A percentile compares a stretch with the other conserved stretches of the same genome.
phyloP scores from a whole-genome alignment of 2,888 invertebrate genomes.

The Heliconius cydno region DNA sequence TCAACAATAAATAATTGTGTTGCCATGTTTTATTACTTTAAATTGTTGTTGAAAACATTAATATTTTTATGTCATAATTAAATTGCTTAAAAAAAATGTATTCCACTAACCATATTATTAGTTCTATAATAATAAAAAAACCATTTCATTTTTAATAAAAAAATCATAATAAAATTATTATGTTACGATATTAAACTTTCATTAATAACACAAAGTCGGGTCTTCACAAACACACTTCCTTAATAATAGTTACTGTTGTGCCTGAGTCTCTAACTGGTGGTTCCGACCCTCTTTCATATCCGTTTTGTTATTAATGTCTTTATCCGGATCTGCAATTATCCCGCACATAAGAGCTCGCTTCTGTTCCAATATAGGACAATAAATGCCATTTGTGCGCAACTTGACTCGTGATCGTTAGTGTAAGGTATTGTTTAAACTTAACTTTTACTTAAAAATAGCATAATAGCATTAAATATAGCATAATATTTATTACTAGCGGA shows the following conservation, averaged over 20 bases:
- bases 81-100: no score
- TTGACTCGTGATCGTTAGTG: slow-evolving; percentile 49
- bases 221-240: slow-evolving; percentile 16
- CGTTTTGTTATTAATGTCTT: slow-evolving; percentile 78
- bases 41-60: slow-evolving; percentile 29
- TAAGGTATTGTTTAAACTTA: not conserved
- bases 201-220: not conserved
- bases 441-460: not conserved
- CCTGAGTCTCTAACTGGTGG: slow-evolving; percentile 55
- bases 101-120: not conserved
- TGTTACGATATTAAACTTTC: not conserved
- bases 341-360: slow-evolving; percentile 56
- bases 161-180: not conserved
- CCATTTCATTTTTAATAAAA: not conserved
- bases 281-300: slow-evolving; percentile 68
- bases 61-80: slow-evolving; percentile 26
- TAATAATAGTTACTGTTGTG: slow-evolving; percentile 28
- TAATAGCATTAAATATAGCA: not conserved
- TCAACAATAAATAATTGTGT: slow-evolving; percentile 67
- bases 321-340: slow-evolving; percentile 75
- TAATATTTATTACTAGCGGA: not conserved
- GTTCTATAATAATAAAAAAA: not conserved
- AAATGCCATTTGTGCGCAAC: slow-evolving; percentile 54
- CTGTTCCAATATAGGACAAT: slow-evolving; percentile 57
- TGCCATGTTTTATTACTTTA: slow-evolving; percentile 38